Conservation (phyloP, 2,113 vertebrate genomes). For the Todiramphus chloris region DNA sequence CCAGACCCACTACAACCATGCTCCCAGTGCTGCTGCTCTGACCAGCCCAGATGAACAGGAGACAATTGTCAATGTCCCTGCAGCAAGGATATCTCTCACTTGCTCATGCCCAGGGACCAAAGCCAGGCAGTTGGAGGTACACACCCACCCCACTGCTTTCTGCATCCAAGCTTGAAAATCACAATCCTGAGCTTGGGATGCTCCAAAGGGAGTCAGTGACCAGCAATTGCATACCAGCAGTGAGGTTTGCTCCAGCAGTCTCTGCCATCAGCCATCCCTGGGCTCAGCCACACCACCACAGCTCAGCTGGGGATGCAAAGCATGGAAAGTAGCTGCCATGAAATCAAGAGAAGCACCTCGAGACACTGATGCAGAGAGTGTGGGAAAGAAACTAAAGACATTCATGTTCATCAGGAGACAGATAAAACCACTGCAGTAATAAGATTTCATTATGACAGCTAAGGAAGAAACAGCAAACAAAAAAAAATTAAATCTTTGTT, state of each 20-base stretch:
- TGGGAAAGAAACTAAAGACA: constrained; percentile 57
- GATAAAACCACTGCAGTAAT: constrained; percentile 55
- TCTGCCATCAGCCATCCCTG: fast-evolving
- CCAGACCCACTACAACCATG: too few relatives aligned
- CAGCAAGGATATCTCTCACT: background rate
- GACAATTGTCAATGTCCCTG: background rate
- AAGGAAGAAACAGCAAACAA: constrained; percentile 32
- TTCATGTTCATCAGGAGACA: constrained; percentile 35
- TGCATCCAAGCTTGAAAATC: background rate
- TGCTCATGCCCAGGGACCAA: background rate
- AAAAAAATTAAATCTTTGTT: background rate
- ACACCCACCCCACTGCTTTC: background rate
- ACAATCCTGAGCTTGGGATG: fast-evolving
- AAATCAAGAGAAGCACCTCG: background rate
- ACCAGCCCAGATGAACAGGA: background rate
- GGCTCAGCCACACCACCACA: fast-evolving
- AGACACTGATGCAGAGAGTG: background rate
- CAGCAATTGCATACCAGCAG: fast-evolving
- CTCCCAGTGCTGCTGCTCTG: background rate
- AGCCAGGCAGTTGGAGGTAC: background rate
- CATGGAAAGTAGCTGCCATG: background rate
- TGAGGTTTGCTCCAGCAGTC: background rate
- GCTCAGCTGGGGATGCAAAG: background rate
- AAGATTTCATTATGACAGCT: constrained; percentile 51
- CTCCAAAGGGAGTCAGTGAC: background rate